Conservation (phyloP, 2,113 vertebrate genomes). For the Oxygymnocypris stewartii region DNA sequence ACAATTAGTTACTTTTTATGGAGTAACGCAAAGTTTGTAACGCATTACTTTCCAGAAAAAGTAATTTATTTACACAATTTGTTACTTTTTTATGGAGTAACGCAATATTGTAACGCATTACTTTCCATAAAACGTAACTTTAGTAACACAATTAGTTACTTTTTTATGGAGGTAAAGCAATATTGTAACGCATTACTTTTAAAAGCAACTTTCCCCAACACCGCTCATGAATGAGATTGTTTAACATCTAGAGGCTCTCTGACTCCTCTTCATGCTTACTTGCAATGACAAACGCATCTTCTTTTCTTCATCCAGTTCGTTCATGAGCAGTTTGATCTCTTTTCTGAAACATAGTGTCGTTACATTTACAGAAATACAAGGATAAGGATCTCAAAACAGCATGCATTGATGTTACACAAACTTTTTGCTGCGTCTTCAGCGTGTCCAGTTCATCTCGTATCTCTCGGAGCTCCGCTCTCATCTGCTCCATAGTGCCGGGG, state of each 20-base stretch:
- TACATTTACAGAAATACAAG: not conserved
- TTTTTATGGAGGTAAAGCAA: not conserved
- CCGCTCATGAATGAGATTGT: not conserved
- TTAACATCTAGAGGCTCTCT: not conserved
- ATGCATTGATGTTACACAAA: conserved; percentile 64
- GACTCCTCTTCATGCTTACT: conserved; percentile 67
- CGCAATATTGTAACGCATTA: too few species aligned
- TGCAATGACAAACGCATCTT: conserved; percentile 92
- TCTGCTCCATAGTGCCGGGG: conserved; percentile 77
- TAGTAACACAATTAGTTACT: not conserved
- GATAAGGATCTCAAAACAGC: not conserved
- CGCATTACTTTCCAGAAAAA: too few species aligned
- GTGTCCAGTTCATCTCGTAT: conserved; percentile 87
- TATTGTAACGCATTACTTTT: not conserved
- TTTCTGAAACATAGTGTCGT: conserved; percentile 76
- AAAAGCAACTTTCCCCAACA: too few species aligned
- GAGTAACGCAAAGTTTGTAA: too few species aligned
- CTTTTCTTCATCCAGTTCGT: conserved; percentile 96
- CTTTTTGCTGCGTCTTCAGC: conserved; percentile 98
- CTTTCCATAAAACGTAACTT: too few species aligned
- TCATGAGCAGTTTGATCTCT: conserved; percentile 94
- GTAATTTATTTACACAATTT: too few species aligned
- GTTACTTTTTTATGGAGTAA: too few species aligned
- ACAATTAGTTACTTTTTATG: too few species aligned
- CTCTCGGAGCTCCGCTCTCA: conserved; percentile 85